These are phyloP conservation scores for Rhynchonycteris naso DNA, from an alignment of 2,797 vertebrate genomes.

Conservation along the genomic window DNA sequence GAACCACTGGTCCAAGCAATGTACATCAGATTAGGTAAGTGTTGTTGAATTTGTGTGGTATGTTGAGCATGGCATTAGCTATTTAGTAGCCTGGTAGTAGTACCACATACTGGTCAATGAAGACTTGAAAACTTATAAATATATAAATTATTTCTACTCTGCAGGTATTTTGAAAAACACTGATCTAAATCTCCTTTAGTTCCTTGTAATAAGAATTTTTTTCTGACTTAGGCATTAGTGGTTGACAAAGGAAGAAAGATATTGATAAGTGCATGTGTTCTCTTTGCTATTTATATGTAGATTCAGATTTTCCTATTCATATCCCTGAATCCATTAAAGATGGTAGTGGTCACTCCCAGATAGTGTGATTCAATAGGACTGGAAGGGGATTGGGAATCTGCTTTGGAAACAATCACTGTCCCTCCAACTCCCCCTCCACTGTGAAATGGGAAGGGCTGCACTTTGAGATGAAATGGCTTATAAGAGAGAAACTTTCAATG, in stretches of 20 bases:
- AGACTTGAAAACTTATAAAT: not conserved
- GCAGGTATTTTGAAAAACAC: not conserved
- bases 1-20: not conserved
- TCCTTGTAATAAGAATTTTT: not conserved
- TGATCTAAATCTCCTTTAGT: not conserved
- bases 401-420: not conserved
- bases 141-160: not conserved
- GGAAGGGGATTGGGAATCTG: not conserved
- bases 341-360: not conserved
- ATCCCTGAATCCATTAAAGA: not conserved
- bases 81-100: no score
- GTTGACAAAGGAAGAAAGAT: not conserved
- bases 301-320: not conserved
- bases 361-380: not conserved
- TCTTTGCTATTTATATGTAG: not conserved
- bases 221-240: not conserved
- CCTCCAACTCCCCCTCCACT: not conserved
- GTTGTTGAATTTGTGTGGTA: not conserved
- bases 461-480: not conserved
- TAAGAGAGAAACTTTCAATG: not conserved
- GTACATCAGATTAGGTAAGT: not conserved
- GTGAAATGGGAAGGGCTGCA: not conserved
- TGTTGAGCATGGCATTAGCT: not conserved
- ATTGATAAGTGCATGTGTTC: not conserved
- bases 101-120: not conserved